Conservation (phyloP, 2,113 vertebrate species). For the Choloepus hoffmanni region DNA sequence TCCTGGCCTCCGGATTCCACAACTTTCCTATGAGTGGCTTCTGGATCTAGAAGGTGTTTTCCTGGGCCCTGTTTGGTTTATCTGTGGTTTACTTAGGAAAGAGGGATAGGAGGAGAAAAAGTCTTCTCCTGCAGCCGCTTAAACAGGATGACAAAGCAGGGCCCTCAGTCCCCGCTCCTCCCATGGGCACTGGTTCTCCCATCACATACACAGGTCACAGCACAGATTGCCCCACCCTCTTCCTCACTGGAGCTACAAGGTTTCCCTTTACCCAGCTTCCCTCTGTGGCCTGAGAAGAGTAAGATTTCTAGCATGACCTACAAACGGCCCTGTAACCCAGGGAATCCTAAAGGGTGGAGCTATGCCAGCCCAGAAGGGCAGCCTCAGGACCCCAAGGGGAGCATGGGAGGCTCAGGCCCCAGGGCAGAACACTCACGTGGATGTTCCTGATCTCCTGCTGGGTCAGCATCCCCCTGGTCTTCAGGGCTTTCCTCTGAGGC, state of each 20-base stretch:
- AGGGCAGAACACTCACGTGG: slow-evolving; percentile 89
- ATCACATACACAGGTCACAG: neutral
- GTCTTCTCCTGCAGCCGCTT: neutral
- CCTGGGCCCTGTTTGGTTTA: neutral
- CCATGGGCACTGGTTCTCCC: neutral
- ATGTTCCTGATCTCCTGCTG: slow-evolving; percentile 94
- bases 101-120: neutral
- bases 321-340: neutral
- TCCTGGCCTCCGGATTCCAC: neutral
- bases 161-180: neutral
- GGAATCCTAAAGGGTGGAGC: neutral
- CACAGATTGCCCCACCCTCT: neutral
- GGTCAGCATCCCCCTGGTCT: slow-evolving; percentile 92
- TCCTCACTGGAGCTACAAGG: neutral
- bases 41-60: neutral
- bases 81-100: neutral
- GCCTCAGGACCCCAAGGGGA: neutral
- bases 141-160: neutral
- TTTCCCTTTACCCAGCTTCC: neutral
- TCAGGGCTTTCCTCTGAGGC: slow-evolving; percentile 91
- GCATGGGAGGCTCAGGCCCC: too few relatives aligned
- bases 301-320: neutral
- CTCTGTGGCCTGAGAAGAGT: neutral
- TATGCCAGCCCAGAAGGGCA: neutral
- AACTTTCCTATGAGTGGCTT: neutral